Evolutionary conservation across 1,140 invertebrate genomes (phyloP), one percentile per base, ranked within the genome.

Genomic region (Choristoneura fumiferana): DNA sequence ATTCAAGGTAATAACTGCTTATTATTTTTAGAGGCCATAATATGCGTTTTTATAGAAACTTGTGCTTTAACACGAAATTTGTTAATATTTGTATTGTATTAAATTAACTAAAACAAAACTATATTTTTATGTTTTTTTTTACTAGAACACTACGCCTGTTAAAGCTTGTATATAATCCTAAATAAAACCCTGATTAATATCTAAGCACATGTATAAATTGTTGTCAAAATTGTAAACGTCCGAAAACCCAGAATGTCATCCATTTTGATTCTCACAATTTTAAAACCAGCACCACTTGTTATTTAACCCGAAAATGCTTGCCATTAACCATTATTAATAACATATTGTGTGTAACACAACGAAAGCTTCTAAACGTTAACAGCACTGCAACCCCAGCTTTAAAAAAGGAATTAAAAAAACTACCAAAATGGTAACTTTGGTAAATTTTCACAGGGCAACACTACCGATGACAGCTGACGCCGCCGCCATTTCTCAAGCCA

Each of bases 381-480:
- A 58, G 79, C 81, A 84, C 76, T 62, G 67, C 69, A 63, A n/a
- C 29, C 58, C 54, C 34, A 57, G 60, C 66, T 49, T 49, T 8
- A 12, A 12, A 56, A 49, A 60, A 49, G 58, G n/a, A n/a, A n/a
- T n/a, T n/a, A 60, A 59, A 69, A 67, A 62, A 66, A 54, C 66
- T 65, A 57, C 39, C 54, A 66, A 61, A 60, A 63, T 43, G 14
- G 61, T 54, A 56, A 52, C 54, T 52, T 56, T 70, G 60, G 49
- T 58, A 64, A n/a, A 57, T 70, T 62, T 63, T 49, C 40, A 62
- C 91, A 95, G 95, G 91, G 94, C 94, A 53, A 95, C 94, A 29
- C 90, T 95, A 70, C 94, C 94, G n/a, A 87, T 95, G 12, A 94
- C 94, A 55, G 94, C 94, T 12, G 89, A 89, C 12, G 88, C 89